Evolutionary conservation across 2,797 vertebrate species (phyloP), one percentile per base, ranked within the genome.

Genomic region (Sternarchorhynchus goeldii): DNA sequence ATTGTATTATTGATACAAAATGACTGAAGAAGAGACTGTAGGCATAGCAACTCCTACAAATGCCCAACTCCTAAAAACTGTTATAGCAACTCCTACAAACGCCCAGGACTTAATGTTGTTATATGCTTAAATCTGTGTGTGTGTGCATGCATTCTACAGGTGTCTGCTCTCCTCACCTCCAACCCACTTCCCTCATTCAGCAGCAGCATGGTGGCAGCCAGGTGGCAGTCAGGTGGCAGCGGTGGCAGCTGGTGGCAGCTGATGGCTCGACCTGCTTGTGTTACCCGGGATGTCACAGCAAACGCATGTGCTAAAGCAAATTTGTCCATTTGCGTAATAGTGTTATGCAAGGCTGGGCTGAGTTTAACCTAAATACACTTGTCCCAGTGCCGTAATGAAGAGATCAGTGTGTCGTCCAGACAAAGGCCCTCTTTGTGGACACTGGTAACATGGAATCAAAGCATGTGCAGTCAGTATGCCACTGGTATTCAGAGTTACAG

Each of bases 241-340:
- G 20, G 71, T 77, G 45, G 71, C 71, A 78, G 50, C n/a, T 10
- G 1, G 39, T 68, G 68, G 58, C 83, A 69, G 8, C 34, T 70
- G 41, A 71, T 32, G 56, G 75, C 72, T 76, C 78, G 63, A 76
- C 73, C 72, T 82, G 83, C 76, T 76, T 58, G 55, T 78, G 63
- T 78, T 75, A 58, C 58, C 65, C 2, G 34, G 29, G 53, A 63
- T 70, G 59, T 78, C 72, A 72, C 76, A 79, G 57, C 67, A n/a
- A 76, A 73, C 4, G 2, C 76, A 73, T 53, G 56, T 59, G 56
- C 78, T 79, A 58, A 63, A 78, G 57, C 36, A 72, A 41, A 73
- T 80, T 78, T 73, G 78, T 6, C 21, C 39, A 57, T 78, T 81
- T 80, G 59, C 45, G 41, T 82, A 78, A 76, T 70, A 72, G 63